Evolutionary conservation across 1,140 invertebrate genomes (phyloP), one percentile per base, ranked within the genome.

Genomic region (Thaumetopoea pityocampa): DNA sequence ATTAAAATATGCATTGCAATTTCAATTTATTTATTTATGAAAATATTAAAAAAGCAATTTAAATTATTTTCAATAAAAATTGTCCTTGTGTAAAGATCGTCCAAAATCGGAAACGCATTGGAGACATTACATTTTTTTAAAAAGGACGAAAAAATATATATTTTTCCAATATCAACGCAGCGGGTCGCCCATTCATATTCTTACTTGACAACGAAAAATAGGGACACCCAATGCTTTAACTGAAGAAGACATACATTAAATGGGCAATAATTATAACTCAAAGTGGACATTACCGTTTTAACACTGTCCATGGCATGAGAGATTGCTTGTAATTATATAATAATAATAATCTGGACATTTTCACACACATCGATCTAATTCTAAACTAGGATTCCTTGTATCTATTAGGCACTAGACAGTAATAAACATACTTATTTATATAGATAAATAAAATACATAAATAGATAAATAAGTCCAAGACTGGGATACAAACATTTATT

Each of bases 211-310:
- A 52, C 58, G 63, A 77, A 68, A 70, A 71, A 74, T 67, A 61
- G 43, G 72, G 67, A 73, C 76, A 74, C 67, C 70, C 69, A 76
- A 62, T 41, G 63, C 49, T 61, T 58, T 65, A 59, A 70, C 58
- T 69, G 72, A 80, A 73, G 65, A 77, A 80, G 72, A 80, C 72
- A 80, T 80, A 70, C 63, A 70, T 80, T 80, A 73, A 69, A 67
- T 28, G 33, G 45, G 53, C 60, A 66, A 77, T 77, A 72, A 77
- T 80, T 74, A 77, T 80, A 77, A 74, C 67, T 80, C 76, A 80
- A 74, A 60, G 56, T 63, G 67, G 68, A 70, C 64, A 63, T 67
- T 65, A 63, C 54, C 42, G 55, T 59, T 47, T 41, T 19, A 23
- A 35, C 14, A 4, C 7, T 47, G 32, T 23, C 4, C 4, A 55